These are phyloP conservation scores for Trichopoda pennipes DNA, from an alignment of 2,888 invertebrate species.

Conservation along the genomic window DNA sequence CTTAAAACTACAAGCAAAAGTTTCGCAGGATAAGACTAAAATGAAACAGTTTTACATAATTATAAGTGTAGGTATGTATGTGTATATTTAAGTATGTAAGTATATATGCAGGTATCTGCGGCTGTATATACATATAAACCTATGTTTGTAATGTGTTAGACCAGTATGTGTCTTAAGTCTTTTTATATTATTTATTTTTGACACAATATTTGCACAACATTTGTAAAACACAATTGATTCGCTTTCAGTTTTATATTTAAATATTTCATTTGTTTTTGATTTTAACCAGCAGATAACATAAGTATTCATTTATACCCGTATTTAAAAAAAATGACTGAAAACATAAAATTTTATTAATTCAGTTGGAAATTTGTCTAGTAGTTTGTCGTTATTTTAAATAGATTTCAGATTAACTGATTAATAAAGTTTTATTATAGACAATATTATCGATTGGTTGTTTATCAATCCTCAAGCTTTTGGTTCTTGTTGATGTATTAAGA, in stretches of 20 bases:
- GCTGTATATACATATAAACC: neutral
- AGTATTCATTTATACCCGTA: constrained; percentile 1
- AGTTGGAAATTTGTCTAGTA: constrained; percentile 39
- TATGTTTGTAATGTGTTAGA: too few relatives aligned
- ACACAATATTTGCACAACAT: constrained; percentile 27
- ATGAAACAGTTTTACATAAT: too few relatives aligned
- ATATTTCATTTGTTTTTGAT: constrained; percentile 36
- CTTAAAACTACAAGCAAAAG: too few relatives aligned
- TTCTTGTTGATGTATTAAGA: neutral
- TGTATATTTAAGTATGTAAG: too few relatives aligned
- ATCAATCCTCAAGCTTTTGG: constrained; percentile 3
- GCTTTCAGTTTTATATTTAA: neutral
- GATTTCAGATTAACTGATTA: constrained; percentile 54
- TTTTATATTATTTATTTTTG: neutral
- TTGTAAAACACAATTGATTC: constrained; percentile 25
- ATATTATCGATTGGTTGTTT: constrained; percentile 11
- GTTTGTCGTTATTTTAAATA: constrained; percentile 52
- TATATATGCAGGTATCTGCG: neutral
- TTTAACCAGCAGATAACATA: constrained; percentile 28
- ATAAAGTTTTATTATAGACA: constrained; percentile 49
- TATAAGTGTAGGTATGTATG: too few relatives aligned
- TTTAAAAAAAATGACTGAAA: constrained; percentile 14
- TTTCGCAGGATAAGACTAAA: too few relatives aligned
- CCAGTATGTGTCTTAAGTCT: constrained; percentile 35
- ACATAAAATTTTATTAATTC: constrained; percentile 30